A percentile compares a stretch with the other conserved stretches of the same genome.
phyloP scores from a whole-genome alignment of 2,888 invertebrate genomes.

The Anthrax anthrax region DNA sequence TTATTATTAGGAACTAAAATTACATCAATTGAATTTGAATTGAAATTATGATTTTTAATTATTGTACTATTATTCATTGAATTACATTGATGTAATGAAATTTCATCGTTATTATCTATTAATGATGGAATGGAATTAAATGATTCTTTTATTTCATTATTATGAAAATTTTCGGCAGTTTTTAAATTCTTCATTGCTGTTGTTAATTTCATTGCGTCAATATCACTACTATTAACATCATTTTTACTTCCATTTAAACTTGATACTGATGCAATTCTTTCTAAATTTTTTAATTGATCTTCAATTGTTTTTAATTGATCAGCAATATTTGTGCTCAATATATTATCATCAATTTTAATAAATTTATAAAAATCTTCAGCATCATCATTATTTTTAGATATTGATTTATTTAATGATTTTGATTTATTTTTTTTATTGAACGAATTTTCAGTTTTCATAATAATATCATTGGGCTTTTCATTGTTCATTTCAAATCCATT shows the following conservation, averaged over 20 bases:
- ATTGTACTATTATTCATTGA: neutral
- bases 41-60: neutral
- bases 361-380: neutral
- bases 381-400: neutral
- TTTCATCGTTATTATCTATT: neutral
- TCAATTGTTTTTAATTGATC: slow-evolving; percentile 1
- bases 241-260: neutral
- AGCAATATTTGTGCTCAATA: neutral
- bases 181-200: neutral
- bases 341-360: neutral
- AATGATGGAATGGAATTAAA: too few species aligned
- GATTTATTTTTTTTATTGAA: too few species aligned
- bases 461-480: too few species aligned
- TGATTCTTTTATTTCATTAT: neutral
- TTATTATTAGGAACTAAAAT: neutral
- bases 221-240: neutral
- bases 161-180: neutral
- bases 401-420: too few species aligned
- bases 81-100: neutral
- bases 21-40: neutral
- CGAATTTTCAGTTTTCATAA: too few species aligned
- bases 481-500: too few species aligned
- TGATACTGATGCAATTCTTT: neutral
- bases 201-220: neutral
- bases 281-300: slow-evolving; percentile 1